Base-by-base conservation (phyloP, 1,140 invertebrate genomes). In the Stegodyphus dumicola region DNA sequence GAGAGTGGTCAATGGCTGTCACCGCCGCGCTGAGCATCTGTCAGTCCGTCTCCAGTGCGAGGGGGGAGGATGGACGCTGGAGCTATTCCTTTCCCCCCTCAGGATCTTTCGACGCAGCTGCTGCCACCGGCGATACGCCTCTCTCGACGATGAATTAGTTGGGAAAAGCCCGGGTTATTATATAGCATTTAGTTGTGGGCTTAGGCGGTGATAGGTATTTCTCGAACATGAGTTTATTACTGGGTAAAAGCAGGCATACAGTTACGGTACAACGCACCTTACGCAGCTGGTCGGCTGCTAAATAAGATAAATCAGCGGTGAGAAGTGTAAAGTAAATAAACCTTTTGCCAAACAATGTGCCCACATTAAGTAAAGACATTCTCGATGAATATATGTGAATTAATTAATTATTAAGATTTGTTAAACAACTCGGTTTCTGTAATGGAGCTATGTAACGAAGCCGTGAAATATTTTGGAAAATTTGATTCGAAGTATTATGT, bases 1-100 rank as follows among this genome's bases (percentile, higher is more conserved):
- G 56, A 60, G 56, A 60, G 75, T 77, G 75, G 75, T 77, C 75
- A 77, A 77, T 77, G 75, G 33, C 75, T 77, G 75, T 77, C 75
- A 77, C 75, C 56, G 15, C 15, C 15, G 56, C 56, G 56, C 15
- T 60, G 56, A 51, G 75, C 75, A 77, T 77, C 75, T 77, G 75
- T 77, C 75, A 77, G 15, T n/a, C 48, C 53, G 53, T 11, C 18
- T 33, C 53, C 54, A 17, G 11, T 54, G 11, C 33, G 51, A 53
- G 70, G 49, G 49, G 70, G 33, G 33, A 33, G 33, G 33, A 48
- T 48, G 67, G 6, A 15, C 13, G 3, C 15, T 15, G 9, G 10
- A 52, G 3, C 6, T 51, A 48, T 52, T 9, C 53, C 73, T 11
- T 33, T 54, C n/a, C 33, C 73, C 17, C 10, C 54, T n/a, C 33